A percentile compares a stretch with the other conserved stretches of the same genome.
These are phyloP conservation scores for Melanotaenia pygmaea DNA, from an alignment of 2,797 vertebrate genomes.

Conservation along the genomic window DNA sequence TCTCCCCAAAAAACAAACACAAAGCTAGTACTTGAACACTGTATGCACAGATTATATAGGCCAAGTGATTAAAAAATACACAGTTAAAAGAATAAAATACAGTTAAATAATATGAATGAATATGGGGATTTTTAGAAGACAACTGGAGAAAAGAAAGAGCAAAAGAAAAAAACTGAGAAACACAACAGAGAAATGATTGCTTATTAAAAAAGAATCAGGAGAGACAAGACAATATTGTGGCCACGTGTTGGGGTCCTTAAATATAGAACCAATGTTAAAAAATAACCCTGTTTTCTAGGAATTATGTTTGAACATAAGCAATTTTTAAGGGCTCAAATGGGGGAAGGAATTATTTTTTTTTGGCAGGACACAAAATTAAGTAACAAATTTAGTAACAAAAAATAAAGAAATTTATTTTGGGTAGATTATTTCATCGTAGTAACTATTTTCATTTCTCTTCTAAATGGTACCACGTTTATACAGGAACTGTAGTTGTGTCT, in stretches of 20 bases:
- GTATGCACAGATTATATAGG: slow-evolving; percentile 3
- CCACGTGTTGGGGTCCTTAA: not conserved
- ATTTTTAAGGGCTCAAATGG: no score
- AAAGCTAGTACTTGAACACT: slow-evolving; percentile 7
- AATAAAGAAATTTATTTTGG: no score
- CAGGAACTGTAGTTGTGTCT: no score
- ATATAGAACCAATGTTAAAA: no score
- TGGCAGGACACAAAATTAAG: no score
- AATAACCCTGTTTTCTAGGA: no score
- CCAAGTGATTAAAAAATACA: slow-evolving; percentile 4
- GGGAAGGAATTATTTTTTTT: no score
- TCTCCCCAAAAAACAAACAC: slow-evolving; percentile 13
- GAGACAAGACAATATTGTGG: slow-evolving; percentile 14
- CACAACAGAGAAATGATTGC: not conserved
- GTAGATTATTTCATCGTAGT: no score
- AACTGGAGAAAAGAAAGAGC: not conserved
- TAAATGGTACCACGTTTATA: no score
- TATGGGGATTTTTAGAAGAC: slow-evolving; percentile 2
- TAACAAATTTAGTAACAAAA: no score
- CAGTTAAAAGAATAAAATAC: not conserved
- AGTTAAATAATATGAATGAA: slow-evolving; percentile 9
- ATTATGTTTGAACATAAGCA: no score
- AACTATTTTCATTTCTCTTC: no score
- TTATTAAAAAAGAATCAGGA: slow-evolving; percentile 18
- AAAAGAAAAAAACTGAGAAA: not conserved